Conservation (phyloP, 2,113 vertebrate species). For the Tragelaphus scriptus region DNA sequence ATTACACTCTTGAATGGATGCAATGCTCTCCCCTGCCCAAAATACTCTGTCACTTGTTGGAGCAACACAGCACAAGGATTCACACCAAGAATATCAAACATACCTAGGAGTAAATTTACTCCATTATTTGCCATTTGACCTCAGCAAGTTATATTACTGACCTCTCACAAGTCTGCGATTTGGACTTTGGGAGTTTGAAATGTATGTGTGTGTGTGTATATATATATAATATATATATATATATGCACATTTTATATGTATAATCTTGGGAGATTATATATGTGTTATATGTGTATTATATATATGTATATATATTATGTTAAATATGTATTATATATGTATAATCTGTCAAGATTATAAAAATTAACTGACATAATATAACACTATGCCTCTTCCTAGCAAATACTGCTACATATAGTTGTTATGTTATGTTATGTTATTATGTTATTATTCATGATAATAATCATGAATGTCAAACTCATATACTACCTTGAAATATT, state of each 20-base stretch:
- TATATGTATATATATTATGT: neutral
- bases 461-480: neutral
- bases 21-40: rapidly evolving
- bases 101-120: neutral
- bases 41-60: neutral
- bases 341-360: neutral
- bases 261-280: neutral
- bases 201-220: neutral
- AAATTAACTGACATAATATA: neutral
- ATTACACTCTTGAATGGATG: too few species aligned
- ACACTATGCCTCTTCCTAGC: neutral
- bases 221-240: too few species aligned
- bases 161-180: neutral
- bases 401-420: neutral
- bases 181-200: neutral
- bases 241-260: neutral
- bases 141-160: neutral
- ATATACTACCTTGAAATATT: neutral
- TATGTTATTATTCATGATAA: too few species aligned
- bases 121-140: neutral
- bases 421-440: neutral
- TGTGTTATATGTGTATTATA: neutral
- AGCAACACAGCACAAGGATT: neutral
- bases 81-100: neutral
- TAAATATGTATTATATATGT: neutral